phyloP scores from a whole-genome alignment of 2,113 vertebrate species.

The Hipposideros armiger region DNA sequence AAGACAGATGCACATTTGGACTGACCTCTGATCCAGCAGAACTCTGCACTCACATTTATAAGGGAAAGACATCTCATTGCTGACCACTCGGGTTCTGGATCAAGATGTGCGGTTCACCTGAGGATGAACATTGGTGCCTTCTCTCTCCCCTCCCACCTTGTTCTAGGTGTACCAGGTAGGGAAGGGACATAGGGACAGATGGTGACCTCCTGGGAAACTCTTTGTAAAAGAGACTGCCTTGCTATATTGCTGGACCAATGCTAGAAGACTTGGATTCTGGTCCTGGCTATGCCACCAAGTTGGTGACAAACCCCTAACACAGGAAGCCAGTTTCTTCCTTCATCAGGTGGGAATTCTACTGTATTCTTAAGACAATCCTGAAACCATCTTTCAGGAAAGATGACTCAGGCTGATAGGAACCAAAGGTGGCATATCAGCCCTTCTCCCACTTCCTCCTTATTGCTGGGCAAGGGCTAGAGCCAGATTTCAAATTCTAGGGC shows the following conservation, averaged over 20 bases:
- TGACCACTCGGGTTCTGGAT: neutral
- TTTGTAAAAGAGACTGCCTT: neutral
- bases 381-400: neutral
- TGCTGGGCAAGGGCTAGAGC: neutral
- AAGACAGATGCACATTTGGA: conserved; percentile 10
- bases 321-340: neutral
- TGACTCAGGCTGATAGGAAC: neutral
- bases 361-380: neutral
- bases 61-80: neutral
- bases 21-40: neutral
- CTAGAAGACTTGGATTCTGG: neutral
- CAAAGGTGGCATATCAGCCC: neutral
- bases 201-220: neutral
- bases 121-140: neutral
- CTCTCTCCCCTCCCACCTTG: neutral
- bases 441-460: neutral
- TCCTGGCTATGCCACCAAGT: neutral
- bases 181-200: neutral
- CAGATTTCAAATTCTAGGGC: neutral
- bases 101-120: neutral
- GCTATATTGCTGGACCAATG: neutral
- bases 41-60: neutral
- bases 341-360: neutral
- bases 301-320: neutral
- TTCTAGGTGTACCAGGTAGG: neutral